Evolutionary conservation across 1,140 invertebrate species (phyloP).

Genomic region (Cydia amplana): DNA sequence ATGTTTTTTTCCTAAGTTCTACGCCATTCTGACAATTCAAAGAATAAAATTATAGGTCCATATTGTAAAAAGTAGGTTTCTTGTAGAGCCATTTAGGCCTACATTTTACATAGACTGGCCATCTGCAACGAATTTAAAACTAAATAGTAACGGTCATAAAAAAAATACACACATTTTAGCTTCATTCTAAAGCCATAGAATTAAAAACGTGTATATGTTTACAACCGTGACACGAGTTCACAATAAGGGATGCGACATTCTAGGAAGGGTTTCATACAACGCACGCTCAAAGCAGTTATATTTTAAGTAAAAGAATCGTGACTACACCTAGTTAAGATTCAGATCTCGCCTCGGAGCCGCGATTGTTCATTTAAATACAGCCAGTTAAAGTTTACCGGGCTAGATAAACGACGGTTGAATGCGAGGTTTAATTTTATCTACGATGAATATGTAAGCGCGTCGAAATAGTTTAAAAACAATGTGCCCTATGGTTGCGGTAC

Average conservation of each 20-base stretch:
- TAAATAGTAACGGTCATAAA: background rate
- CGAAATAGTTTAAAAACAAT: constrained; percentile 27
- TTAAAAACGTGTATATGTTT: background rate
- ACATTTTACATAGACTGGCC: background rate
- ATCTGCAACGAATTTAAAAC: background rate
- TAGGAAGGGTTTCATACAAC: constrained; percentile 15
- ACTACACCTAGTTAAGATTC: constrained; percentile 64
- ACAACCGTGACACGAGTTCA: background rate
- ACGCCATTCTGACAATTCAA: no score
- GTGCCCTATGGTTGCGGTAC: constrained; percentile 20
- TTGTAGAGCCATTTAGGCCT: no score
- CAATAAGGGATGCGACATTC: constrained; percentile 18
- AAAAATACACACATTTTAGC: background rate
- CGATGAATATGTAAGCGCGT: constrained; percentile 30
- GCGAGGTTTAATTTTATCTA: constrained; percentile 34
- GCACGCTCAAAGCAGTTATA: constrained; percentile 33
- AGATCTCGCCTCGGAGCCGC: constrained; percentile 48
- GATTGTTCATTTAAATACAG: constrained; percentile 47
- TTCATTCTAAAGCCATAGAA: background rate
- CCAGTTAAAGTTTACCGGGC: constrained; percentile 28
- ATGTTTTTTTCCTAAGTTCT: no score
- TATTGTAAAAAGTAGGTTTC: no score
- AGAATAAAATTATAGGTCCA: no score
- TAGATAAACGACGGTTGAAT: constrained; percentile 36
- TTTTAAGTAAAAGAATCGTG: constrained; percentile 47